phyloP scores from a whole-genome alignment of 2,888 invertebrate species.

The Deilephila porcellus region DNA sequence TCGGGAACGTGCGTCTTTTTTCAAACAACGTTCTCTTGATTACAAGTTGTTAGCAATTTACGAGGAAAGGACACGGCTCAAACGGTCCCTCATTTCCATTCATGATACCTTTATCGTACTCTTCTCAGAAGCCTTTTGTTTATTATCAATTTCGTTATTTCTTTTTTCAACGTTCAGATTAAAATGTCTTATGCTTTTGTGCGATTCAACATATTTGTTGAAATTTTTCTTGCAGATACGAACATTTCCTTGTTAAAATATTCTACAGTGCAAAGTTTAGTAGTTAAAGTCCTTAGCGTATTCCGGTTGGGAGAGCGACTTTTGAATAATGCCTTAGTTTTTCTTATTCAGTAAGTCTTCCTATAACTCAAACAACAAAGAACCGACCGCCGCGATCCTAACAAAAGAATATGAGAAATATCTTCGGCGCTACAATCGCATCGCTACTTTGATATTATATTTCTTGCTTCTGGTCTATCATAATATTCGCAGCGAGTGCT shows the following conservation, averaged over 20 bases:
- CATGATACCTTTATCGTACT: constrained; percentile 28
- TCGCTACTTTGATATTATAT: constrained; percentile 75
- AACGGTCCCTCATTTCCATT: constrained; percentile 33
- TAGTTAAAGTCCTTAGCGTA: constrained; percentile 49
- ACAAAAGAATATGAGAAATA: constrained; percentile 83
- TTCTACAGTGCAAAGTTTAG: constrained; percentile 6
- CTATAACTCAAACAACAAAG: constrained; percentile 78
- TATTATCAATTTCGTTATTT: constrained; percentile 28
- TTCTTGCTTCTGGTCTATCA: constrained; percentile 54
- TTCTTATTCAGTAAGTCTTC: constrained; percentile 72
- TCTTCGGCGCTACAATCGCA: constrained; percentile 72
- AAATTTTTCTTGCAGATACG: constrained; percentile 14
- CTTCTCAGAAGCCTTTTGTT: constrained; percentile 30
- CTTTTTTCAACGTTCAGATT: constrained; percentile 18
- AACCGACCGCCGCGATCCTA: constrained; percentile 68
- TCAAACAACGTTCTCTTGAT: constrained; percentile 49
- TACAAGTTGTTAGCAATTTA: constrained; percentile 43
- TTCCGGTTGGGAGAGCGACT: constrained; percentile 56
- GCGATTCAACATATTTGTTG: not conserved
- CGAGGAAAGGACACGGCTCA: constrained; percentile 34
- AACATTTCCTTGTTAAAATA: constrained; percentile 37
- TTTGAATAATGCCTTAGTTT: constrained; percentile 70
- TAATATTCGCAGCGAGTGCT: constrained; percentile 34
- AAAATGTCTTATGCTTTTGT: constrained; percentile 12
- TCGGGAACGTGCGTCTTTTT: constrained; percentile 53